Conservation (phyloP, 2,797 vertebrate genomes). For the Pristis pectinata region DNA sequence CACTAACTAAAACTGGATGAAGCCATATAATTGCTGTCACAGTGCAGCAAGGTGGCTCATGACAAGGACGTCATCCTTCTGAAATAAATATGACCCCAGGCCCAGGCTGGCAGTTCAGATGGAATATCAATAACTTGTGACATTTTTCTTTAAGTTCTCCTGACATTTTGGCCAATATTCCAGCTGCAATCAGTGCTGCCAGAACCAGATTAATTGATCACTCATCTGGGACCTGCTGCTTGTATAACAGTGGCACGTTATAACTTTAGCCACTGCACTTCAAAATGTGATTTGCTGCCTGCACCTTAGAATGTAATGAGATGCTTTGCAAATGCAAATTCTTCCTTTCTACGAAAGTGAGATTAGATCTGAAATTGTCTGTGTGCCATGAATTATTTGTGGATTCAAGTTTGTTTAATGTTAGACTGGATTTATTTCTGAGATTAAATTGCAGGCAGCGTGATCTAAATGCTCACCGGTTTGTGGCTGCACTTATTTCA, state of each 20-base stretch:
- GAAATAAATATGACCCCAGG: neutral
- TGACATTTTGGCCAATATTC: neutral
- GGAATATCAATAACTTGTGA: neutral
- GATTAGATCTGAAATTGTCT: neutral
- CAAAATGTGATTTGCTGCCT: neutral
- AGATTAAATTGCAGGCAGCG: neutral
- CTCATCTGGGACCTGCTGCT: neutral
- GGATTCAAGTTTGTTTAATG: neutral
- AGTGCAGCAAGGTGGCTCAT: neutral
- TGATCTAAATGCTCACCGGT: neutral
- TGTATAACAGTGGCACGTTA: neutral
- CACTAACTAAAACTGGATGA: neutral
- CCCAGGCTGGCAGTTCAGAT: neutral
- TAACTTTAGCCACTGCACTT: neutral
- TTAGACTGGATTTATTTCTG: neutral
- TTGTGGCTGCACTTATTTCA: neutral
- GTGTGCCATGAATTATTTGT: neutral
- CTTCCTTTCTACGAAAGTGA: neutral
- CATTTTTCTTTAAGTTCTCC: neutral
- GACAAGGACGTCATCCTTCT: neutral
- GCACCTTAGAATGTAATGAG: neutral
- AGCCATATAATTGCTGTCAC: neutral
- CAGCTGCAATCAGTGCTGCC: neutral
- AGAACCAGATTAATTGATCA: conserved; percentile 7
- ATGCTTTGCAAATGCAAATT: neutral